Evolutionary conservation across 2,888 invertebrate species (phyloP), one percentile per base, ranked within the genome.

Genomic region (Amiota mariae): DNA sequence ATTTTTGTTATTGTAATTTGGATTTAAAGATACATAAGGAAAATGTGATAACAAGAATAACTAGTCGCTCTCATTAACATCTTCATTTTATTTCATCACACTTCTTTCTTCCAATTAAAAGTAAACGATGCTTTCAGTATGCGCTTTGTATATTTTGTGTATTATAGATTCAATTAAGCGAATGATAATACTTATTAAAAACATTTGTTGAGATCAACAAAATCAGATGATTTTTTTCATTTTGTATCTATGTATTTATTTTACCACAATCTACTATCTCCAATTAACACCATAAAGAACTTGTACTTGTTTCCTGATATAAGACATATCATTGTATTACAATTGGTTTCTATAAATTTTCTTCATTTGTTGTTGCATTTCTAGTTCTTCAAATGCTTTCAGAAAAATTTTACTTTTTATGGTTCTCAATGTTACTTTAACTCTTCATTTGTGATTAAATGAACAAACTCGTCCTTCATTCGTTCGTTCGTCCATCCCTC

Each of bases 401-500:
- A 36, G 36, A 2, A 36, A 36, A 36, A 6, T 6, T 6, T 36
- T 36, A 36, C 36, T 36, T 36, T 36, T 36, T 36, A 36, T 36
- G 36, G 2, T 36, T 36, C 36, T 36, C 6, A 6, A 36, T 6
- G 6, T 6, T 36, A 36, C n/a, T 63, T 63, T 46, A 13, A 63
- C 1, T 54, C 13, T 54, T 54, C 36, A 54, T 54, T 54, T 54
- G n/a, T 54, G 6, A 54, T 63, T 63, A n/a, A 63, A 63, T 24
- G 63, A 12, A 46, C 63, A n/a, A 63, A 63, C 63, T 36, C 46
- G 46, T 63, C 63, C 46, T 12, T 46, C 63, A 63, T 20, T 36
- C 9, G 10, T 20, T 36, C 46, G n/a, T 63, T 46, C 46, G 11
- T 46, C 63, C 15, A n/a, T 36, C 10, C 2, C 13, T 63, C 36